Percentiles rank a stretch among this genome's conserved stretches.
Conservation (phyloP, 2,888 invertebrate species). For the Urechis unicinctus region DNA sequence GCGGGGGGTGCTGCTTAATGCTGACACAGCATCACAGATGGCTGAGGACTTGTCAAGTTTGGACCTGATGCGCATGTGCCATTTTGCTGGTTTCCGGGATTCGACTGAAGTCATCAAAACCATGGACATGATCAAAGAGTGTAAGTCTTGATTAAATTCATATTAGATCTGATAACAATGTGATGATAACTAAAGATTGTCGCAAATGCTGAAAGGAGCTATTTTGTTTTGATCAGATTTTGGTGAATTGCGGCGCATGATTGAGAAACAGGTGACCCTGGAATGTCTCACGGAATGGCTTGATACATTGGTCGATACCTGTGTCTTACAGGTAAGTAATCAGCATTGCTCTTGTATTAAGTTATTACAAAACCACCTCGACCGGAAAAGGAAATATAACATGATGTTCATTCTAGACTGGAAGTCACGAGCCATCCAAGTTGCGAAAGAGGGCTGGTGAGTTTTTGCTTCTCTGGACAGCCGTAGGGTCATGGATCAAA, state of each 20-base stretch:
- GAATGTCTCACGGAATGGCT: not conserved
- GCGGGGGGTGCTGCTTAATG: not conserved
- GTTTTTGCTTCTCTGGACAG: not conserved
- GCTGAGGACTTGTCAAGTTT: not conserved
- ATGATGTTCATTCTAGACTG: not conserved
- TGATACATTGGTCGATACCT: not conserved
- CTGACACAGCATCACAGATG: not conserved
- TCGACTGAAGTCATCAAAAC: too few species aligned
- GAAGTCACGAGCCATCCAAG: not conserved
- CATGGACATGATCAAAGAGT: too few species aligned
- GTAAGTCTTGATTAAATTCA: not conserved
- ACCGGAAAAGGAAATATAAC: not conserved
- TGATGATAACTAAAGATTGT: too few species aligned
- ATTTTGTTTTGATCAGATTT: too few species aligned
- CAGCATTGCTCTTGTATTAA: too few species aligned
- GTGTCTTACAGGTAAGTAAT: not conserved
- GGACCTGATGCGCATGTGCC: not conserved
- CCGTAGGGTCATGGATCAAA: not conserved
- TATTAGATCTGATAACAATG: not conserved
- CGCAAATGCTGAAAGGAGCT: too few species aligned
- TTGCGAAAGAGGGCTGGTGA: not conserved
- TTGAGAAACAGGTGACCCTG: not conserved
- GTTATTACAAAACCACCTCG: not conserved
- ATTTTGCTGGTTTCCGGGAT: too few species aligned
- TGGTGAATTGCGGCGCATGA: not conserved